phyloP scores from a whole-genome alignment of 2,888 invertebrate genomes.

The Drepanosiphum platanoidis region DNA sequence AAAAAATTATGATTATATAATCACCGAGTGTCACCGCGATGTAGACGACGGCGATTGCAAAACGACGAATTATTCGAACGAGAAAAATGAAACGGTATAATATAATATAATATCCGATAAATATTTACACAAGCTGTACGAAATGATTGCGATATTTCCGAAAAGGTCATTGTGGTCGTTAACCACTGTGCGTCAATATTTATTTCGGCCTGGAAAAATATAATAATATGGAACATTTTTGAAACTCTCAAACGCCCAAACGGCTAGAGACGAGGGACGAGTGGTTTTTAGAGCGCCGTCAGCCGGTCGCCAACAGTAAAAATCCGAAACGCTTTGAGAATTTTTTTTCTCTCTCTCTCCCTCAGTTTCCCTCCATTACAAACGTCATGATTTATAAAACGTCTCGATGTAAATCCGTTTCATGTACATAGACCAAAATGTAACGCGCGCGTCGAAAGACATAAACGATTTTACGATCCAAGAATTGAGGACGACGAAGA shows the following conservation, averaged over 20 bases:
- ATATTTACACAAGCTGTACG: neutral
- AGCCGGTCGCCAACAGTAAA: constrained; percentile 49
- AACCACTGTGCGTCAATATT: neutral
- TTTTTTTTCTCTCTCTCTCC: neutral
- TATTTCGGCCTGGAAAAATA: constrained; percentile 18
- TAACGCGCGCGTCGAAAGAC: constrained; percentile 21
- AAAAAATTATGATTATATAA: constrained; percentile 29
- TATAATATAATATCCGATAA: neutral
- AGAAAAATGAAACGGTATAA: neutral
- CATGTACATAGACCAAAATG: neutral
- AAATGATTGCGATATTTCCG: constrained; percentile 1
- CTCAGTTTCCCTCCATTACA: neutral
- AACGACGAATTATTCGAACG: neutral
- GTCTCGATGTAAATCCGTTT: constrained; percentile 48
- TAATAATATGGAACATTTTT: neutral
- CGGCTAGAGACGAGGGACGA: neutral
- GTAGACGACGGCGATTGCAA: neutral
- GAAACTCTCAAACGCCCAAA: neutral
- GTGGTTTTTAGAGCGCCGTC: constrained; percentile 30
- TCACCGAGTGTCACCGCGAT: neutral
- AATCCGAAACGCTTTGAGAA: neutral
- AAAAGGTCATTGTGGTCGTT: constrained; percentile 33
- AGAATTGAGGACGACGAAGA: constrained; percentile 14
- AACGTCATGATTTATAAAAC: constrained; percentile 47
- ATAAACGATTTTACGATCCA: constrained; percentile 54